These are phyloP conservation scores for Buathra laborator DNA, from an alignment of 2,888 invertebrate species.

Conservation along the genomic window DNA sequence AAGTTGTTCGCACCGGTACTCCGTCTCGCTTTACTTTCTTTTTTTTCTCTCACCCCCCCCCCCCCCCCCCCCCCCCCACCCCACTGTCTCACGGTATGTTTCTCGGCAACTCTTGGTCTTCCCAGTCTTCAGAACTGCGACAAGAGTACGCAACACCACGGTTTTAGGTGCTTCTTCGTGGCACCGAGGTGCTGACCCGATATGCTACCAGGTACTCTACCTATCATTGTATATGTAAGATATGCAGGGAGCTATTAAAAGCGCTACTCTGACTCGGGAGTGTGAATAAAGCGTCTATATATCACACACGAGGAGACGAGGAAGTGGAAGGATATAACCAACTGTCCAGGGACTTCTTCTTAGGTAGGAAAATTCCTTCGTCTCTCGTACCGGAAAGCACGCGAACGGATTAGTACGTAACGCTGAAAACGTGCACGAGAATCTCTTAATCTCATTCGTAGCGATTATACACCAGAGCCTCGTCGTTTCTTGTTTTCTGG, in stretches of 20 bases:
- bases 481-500: slow-evolving; percentile 37
- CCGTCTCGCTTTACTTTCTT: slow-evolving; percentile 24
- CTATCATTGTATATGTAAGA: slow-evolving; percentile 39
- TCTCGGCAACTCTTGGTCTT: slow-evolving; percentile 45
- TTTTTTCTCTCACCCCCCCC: slow-evolving; percentile 33
- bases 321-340: slow-evolving; percentile 55
- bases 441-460: slow-evolving; percentile 63
- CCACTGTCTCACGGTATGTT: slow-evolving; percentile 24
- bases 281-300: slow-evolving; percentile 25
- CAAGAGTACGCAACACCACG: neutral
- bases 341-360: slow-evolving; percentile 53
- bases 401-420: slow-evolving; percentile 47
- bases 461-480: slow-evolving; percentile 50
- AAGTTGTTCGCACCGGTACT: slow-evolving; percentile 70
- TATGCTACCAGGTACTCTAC: slow-evolving; percentile 35
- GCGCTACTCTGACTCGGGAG: slow-evolving; percentile 18
- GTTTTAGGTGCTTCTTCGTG: slow-evolving; percentile 33
- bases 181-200: slow-evolving; percentile 1
- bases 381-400: slow-evolving; percentile 13
- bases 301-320: slow-evolving; percentile 38
- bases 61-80: slow-evolving; percentile 26
- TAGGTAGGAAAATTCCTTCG: slow-evolving; percentile 31
- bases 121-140: slow-evolving; percentile 4
- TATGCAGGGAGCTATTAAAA: slow-evolving; percentile 57
- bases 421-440: slow-evolving; percentile 53